Percentiles rank a stretch among this genome's conserved stretches.
phyloP scores from a whole-genome alignment of 2,888 invertebrate species.

The Andrena haemorrhoa region DNA sequence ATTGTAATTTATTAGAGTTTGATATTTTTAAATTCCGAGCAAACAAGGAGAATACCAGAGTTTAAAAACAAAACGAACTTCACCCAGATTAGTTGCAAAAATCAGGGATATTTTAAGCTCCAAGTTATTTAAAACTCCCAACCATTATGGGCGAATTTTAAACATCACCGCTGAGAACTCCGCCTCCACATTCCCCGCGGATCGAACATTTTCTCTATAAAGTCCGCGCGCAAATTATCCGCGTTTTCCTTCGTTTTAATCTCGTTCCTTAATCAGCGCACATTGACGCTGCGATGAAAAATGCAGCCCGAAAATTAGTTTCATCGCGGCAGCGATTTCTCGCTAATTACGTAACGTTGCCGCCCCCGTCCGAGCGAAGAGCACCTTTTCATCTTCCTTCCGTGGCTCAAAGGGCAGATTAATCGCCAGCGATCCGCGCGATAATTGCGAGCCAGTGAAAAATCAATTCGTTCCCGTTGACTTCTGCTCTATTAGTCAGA shows the following conservation, averaged over 20 bases:
- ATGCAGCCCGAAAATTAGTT: background rate
- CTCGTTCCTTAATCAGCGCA: background rate
- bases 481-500: constrained; percentile 34
- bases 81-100: no score
- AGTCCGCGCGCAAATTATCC: background rate
- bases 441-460: constrained; percentile 18
- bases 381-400: background rate
- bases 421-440: constrained; percentile 12
- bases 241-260: background rate
- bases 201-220: background rate
- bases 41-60: no score
- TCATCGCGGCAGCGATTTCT: background rate
- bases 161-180: background rate
- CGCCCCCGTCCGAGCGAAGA: background rate
- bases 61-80: no score
- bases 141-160: background rate
- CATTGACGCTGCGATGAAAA: background rate
- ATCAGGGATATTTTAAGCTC: no score
- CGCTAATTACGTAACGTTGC: background rate
- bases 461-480: constrained; percentile 26
- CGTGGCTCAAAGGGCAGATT: background rate
- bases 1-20: no score
- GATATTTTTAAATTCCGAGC: no score
- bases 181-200: background rate
- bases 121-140: background rate